A percentile compares a stretch with the other conserved stretches of the same genome.
phyloP scores from a whole-genome alignment of 2,113 vertebrate genomes.

The Recurvirostra avosetta region DNA sequence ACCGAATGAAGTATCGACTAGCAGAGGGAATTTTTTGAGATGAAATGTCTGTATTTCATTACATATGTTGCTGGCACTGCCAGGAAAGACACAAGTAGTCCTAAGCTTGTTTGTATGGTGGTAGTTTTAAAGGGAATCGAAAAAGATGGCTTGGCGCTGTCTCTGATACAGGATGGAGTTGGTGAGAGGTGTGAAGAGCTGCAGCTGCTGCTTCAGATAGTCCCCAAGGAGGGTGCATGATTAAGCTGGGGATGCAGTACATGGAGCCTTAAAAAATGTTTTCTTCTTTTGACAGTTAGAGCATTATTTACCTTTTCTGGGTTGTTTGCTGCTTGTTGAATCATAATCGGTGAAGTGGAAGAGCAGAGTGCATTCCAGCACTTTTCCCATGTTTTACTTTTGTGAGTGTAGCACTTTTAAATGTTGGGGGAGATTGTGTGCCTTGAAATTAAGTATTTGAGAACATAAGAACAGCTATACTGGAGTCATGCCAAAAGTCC shows the following conservation, averaged over 20 bases:
- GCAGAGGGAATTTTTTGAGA: neutral
- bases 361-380: neutral
- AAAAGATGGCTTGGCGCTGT: neutral
- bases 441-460: neutral
- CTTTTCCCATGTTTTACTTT: neutral
- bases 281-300: neutral
- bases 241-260: neutral
- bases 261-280: neutral
- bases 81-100: neutral
- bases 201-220: neutral
- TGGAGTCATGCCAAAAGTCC: neutral
- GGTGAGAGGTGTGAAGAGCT: neutral
- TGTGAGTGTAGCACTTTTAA: neutral
- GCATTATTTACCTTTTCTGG: neutral
- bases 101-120: neutral
- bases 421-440: neutral
- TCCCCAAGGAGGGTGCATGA: neutral
- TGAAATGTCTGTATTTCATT: neutral
- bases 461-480: neutral
- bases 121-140: neutral
- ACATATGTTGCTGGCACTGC: neutral
- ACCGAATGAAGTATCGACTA: neutral
- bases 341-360: accelerated
- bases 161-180: neutral
- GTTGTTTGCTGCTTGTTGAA: neutral